Conservation (phyloP, 2,888 invertebrate genomes). For the Liodrosophila aerea region DNA sequence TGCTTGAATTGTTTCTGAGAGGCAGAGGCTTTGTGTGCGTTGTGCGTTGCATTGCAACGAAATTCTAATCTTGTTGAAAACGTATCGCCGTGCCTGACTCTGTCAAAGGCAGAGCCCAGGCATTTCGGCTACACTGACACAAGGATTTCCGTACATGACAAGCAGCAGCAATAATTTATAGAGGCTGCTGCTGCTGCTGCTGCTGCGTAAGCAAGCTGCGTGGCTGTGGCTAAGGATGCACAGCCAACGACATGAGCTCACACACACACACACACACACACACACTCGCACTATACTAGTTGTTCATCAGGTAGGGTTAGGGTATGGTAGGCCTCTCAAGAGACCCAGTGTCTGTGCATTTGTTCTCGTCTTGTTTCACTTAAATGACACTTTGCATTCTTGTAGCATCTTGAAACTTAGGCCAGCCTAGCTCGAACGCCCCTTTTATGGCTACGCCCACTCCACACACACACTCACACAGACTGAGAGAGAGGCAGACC, state of each 20-base stretch:
- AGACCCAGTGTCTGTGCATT: slow-evolving; percentile 50
- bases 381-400: slow-evolving; percentile 79
- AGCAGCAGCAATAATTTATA: slow-evolving; percentile 80
- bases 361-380: slow-evolving; percentile 78
- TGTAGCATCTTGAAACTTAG: slow-evolving; percentile 68
- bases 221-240: slow-evolving; percentile 39
- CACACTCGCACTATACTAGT: slow-evolving; percentile 3
- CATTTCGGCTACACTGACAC: slow-evolving; percentile 78
- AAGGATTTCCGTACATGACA: slow-evolving; percentile 80
- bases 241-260: slow-evolving; percentile 13
- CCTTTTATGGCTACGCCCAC: slow-evolving; percentile 8
- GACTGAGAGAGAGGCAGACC: slow-evolving; percentile 28
- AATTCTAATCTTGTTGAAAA: slow-evolving; percentile 79
- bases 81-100: slow-evolving; percentile 65
- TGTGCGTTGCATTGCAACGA: slow-evolving; percentile 71
- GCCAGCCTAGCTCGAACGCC: slow-evolving; percentile 24
- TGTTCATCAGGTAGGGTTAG: slow-evolving; percentile 23
- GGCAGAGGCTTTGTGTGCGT: slow-evolving; percentile 57
- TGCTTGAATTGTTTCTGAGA: slow-evolving; percentile 73
- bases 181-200: too few species aligned
- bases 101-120: slow-evolving; percentile 54
- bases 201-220: slow-evolving; percentile 69
- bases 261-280: slow-evolving; percentile 20
- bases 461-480: slow-evolving; percentile 1
- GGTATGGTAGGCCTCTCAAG: slow-evolving; percentile 36